Percentiles rank a stretch among this genome's conserved stretches.
Evolutionary conservation across 1,140 invertebrate genomes (phyloP).

Genomic region (Nebria ingens): DNA sequence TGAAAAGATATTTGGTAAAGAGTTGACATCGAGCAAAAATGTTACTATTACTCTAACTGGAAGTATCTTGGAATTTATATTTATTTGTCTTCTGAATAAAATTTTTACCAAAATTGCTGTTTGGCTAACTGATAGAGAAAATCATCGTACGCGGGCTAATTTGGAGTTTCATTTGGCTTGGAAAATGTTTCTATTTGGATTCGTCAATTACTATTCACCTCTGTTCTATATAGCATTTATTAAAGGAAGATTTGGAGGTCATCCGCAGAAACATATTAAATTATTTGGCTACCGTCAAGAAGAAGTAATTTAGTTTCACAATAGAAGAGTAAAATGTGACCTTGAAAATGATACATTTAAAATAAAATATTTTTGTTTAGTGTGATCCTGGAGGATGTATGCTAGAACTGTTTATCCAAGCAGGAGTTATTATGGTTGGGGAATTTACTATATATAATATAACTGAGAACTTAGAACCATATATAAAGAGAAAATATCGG

Average conservation of each 20-base stretch:
- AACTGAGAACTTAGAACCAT: slow-evolving; percentile 61
- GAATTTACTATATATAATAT: slow-evolving; percentile 73
- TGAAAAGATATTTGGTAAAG: slow-evolving; percentile 44
- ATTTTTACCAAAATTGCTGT: slow-evolving; percentile 40
- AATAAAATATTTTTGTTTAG: slow-evolving; percentile 35
- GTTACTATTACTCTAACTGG: slow-evolving; percentile 50
- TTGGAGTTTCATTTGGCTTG: slow-evolving; percentile 75
- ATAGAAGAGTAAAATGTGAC: slow-evolving; percentile 11
- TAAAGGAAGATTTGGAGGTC: slow-evolving; percentile 71
- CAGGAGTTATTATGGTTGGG: slow-evolving; percentile 78
- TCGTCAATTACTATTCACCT: slow-evolving; percentile 79
- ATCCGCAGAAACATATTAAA: slow-evolving; percentile 61
- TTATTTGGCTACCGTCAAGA: slow-evolving; percentile 60
- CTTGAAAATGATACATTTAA: too few species aligned
- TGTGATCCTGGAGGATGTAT: slow-evolving; percentile 74
- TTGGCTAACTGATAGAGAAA: slow-evolving; percentile 62
- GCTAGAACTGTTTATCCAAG: slow-evolving; percentile 70
- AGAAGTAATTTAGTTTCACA: slow-evolving; percentile 42
- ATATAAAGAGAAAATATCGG: slow-evolving; percentile 37
- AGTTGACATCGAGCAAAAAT: too few species aligned
- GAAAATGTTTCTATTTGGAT: slow-evolving; percentile 81
- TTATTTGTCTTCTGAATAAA: slow-evolving; percentile 43
- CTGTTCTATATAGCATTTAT: slow-evolving; percentile 82
- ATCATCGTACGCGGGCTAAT: slow-evolving; percentile 73
- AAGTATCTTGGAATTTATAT: slow-evolving; percentile 59